These are phyloP conservation scores for Melieria picta DNA, from an alignment of 2,888 invertebrate genomes.

Conservation along the genomic window DNA sequence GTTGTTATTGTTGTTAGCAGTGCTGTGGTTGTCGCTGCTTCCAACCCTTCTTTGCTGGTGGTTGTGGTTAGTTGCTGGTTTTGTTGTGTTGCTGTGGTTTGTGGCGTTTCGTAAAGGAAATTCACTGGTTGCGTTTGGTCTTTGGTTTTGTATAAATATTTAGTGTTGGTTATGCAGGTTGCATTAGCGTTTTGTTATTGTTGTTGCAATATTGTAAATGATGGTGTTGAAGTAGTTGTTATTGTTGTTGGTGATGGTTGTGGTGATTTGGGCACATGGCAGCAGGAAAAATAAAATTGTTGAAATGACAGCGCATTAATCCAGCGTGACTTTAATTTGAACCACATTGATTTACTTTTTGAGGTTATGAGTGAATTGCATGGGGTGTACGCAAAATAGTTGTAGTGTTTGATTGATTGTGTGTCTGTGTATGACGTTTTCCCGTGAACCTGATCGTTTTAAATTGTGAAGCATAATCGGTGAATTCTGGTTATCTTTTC, in stretches of 20 bases:
- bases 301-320: conserved; percentile 61
- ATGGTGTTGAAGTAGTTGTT: conserved; percentile 39
- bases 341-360: too few relatives aligned
- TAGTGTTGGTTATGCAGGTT: neutral
- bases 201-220: conserved; percentile 23
- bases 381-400: too few relatives aligned
- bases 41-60: conserved; percentile 16
- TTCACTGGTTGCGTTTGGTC: too few relatives aligned
- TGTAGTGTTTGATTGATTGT: conserved; percentile 23
- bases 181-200: conserved; percentile 7
- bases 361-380: too few relatives aligned
- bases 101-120: neutral
- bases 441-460: too few relatives aligned
- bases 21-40: conserved; percentile 4
- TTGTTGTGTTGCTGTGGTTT: conserved; percentile 14
- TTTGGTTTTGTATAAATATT: too few relatives aligned
- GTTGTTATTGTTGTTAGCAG: conserved; percentile 40
- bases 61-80: neutral
- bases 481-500: neutral
- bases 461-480: too few relatives aligned
- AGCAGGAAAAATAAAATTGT: conserved; percentile 56
- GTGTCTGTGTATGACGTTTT: conserved; percentile 26
- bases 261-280: conserved; percentile 41
- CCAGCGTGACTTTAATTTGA: conserved; percentile 45
- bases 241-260: conserved; percentile 24